Evolutionary conservation across 92 coral and sea anemone species (phyloP), one percentile per base, ranked within the genome.

Genomic region (Zoanthus sociatus): DNA sequence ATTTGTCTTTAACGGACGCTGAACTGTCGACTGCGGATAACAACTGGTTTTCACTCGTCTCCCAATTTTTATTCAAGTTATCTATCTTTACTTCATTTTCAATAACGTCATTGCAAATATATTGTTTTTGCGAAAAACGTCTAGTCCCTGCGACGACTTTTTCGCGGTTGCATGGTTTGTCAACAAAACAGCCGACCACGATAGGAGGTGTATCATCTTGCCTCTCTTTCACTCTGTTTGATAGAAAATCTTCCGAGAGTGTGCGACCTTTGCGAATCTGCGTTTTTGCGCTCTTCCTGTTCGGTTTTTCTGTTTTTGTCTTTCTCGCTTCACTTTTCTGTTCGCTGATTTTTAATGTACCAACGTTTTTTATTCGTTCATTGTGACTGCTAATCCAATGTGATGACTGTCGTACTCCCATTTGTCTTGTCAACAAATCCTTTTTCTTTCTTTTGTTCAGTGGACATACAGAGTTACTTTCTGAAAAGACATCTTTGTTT

Each of bases 311-410:
- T 14, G 87, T 42, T 31, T 58, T 56, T 15, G 79, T 79, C 14
- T 33, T 51, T 37, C 54, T 78, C 69, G 56, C 11, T 78, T 74
- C 79, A 48, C 63, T 72, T 46, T 77, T 46, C 30, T 54, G 44
- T 12, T 90, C 83, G 7, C 26, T 69, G 13, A 51, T 60, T 70
- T 92, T 88, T 66, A 94, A 82, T 2, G 95, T 88, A 15, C 95
- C 98, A 12, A 86, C 83, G 31, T 87, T 76, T 5, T 84, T 79
- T 7, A 88, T 83, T 61, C 91, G 90, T 47, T 91, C 96, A 75
- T 94, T 93, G 74, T 94, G 94, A 67, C 83, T 93, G 42, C 79
- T 89, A 31, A 93, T 84, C 98, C 95, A 93, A 26, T 77, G 84
- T 48, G 93, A 78, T 9, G 98, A 90, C 50, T 92, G 92, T 78